Percentiles rank a stretch among this genome's conserved stretches.
Evolutionary conservation across 2,888 invertebrate genomes (phyloP).

Genomic region (Drosophila kanekoi): DNA sequence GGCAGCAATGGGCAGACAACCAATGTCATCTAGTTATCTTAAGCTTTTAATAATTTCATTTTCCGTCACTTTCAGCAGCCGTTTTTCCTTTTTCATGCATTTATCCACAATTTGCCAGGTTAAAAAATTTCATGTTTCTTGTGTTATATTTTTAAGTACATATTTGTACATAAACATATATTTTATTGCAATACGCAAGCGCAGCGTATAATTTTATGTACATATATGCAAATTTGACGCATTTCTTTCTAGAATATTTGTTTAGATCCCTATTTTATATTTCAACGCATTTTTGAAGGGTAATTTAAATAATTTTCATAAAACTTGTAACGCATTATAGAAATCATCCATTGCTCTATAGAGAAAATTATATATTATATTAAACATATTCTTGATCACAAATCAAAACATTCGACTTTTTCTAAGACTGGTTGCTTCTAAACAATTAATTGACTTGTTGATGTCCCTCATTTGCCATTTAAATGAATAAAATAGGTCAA

Average conservation of each 20-base stretch:
- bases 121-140: slow-evolving; percentile 1
- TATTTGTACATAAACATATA: slow-evolving; percentile 19
- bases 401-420: background rate
- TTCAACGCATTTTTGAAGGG: background rate
- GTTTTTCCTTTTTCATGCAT: slow-evolving; percentile 29
- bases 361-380: background rate
- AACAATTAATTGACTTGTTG: background rate
- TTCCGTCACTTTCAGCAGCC: slow-evolving; percentile 14
- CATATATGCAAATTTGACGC: slow-evolving; percentile 30
- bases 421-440: no score
- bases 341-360: background rate
- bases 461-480: no score
- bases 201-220: slow-evolving; percentile 34
- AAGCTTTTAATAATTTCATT: background rate
- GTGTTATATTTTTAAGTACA: slow-evolving; percentile 5
- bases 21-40: slow-evolving; percentile 17
- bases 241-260: slow-evolving; percentile 16
- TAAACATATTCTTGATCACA: background rate
- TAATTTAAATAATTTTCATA: background rate
- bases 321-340: background rate
- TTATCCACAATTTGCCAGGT: background rate
- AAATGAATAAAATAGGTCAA: no score
- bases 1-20: slow-evolving; percentile 27
- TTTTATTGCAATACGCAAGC: slow-evolving; percentile 28
- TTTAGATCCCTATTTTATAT: background rate